Base-by-base conservation (phyloP, 2,113 vertebrate genomes). In the Dasyornis broadbenti region DNA sequence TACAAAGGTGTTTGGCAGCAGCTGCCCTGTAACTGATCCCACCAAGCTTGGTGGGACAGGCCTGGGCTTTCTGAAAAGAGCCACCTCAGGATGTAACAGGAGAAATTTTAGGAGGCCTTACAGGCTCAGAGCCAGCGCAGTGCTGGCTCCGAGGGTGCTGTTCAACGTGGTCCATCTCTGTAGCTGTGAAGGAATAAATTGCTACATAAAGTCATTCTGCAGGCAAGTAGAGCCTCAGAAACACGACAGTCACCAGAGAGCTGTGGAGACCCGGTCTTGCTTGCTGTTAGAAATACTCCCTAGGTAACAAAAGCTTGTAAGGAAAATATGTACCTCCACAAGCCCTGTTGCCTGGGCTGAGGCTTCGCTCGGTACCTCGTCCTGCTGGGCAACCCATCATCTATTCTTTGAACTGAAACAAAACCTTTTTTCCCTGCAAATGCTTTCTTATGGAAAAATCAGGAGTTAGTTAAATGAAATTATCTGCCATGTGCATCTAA, bases 101-200 rank as follows among this genome's bases (percentile, higher is more conserved):
- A 95, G 89, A 96, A 97, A 92, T 96, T 82, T 96, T 82, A 85
- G 27, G 66, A 33, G 59, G 18, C 63, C 79, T 78, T 85, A 47
- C 65, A 82, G 92, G 89, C 90, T 71, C 45, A 65, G 92, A 95
- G 89, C 81, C 94, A 97, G 96, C 9, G 6, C 73, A 77, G 89
- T 66, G 81, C 87, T 24, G 44, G 65, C 86, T 92, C 81, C 31
- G 17, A 60, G 84, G 88, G 80, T 64, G 70, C 73, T 83, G 52
- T 63, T 86, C 79, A 61, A n/a, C 40, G 45, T 4, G 64, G 61
- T 89, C 7, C 2, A 95, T 89, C 88, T 95, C 92, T 73, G 54
- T n/a, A 91, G 92, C 70, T 91, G 59, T 69, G 69, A 82, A 91
- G 85, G 53, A 90, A 90, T 91, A 88, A 96, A 82, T 26, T 20